Conservation (phyloP, 2,797 vertebrate genomes). For the Astyanax mexicanus region DNA sequence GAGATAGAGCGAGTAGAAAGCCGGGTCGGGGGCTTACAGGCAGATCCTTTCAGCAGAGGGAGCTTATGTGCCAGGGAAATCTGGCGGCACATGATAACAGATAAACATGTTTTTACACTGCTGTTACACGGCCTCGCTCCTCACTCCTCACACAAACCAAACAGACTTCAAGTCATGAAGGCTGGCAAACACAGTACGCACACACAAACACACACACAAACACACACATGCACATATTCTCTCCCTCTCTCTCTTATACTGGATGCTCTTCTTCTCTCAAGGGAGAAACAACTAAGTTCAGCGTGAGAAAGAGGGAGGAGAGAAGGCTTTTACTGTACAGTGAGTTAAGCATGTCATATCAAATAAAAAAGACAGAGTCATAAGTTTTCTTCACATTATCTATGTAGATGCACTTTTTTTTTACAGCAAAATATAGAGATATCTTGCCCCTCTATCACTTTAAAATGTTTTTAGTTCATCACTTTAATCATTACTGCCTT, state of each 20-base stretch:
- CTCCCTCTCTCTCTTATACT: not conserved
- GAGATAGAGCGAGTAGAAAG: slow-evolving; percentile 27
- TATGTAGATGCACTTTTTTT: slow-evolving; percentile 28
- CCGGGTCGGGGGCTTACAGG: slow-evolving; percentile 33
- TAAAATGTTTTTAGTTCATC: too few relatives aligned
- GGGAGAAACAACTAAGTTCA: not conserved
- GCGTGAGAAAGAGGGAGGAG: slow-evolving; percentile 36
- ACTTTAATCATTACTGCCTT: too few relatives aligned
- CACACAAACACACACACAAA: too few relatives aligned
- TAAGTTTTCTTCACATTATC: slow-evolving; percentile 24
- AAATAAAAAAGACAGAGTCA: slow-evolving; percentile 40
- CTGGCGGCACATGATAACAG: slow-evolving; percentile 42
- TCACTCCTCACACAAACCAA: slow-evolving; percentile 22
- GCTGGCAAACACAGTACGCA: slow-evolving; percentile 25
- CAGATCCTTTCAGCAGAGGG: slow-evolving; percentile 44
- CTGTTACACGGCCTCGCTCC: slow-evolving; percentile 37
- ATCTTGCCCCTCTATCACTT: slow-evolving; percentile 23
- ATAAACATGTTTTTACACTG: slow-evolving; percentile 45
- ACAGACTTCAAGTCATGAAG: slow-evolving; percentile 43
- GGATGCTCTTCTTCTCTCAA: slow-evolving; percentile 17
- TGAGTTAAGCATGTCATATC: slow-evolving; percentile 55
- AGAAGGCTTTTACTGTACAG: slow-evolving; percentile 44
- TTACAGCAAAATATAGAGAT: slow-evolving; percentile 35
- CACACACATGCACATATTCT: too few relatives aligned
- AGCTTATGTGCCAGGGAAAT: slow-evolving; percentile 45